phyloP scores from a whole-genome alignment of 2,113 vertebrate species.

The Anser cygnoides region DNA sequence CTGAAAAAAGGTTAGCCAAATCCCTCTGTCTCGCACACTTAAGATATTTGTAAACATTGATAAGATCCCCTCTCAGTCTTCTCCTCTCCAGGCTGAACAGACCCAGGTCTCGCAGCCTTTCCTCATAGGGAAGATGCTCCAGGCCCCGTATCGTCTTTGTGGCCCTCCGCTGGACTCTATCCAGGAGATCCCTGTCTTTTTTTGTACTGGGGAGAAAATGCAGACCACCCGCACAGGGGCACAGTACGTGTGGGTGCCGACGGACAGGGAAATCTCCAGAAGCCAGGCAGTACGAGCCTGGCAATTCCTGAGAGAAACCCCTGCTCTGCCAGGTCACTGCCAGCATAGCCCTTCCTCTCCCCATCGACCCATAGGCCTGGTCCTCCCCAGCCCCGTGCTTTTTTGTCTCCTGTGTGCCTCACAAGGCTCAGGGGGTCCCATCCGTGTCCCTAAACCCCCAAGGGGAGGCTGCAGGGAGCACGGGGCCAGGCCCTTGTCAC shows the following conservation, averaged over 20 bases:
- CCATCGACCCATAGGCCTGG: fast-evolving
- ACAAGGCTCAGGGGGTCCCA: background rate
- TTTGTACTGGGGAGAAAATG: background rate
- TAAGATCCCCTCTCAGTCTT: no score
- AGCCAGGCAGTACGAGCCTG: background rate
- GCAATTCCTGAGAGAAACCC: background rate
- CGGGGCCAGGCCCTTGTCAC: no score
- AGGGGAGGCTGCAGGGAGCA: no score
- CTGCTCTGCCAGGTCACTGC: background rate
- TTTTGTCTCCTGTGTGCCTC: background rate
- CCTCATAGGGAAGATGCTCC: no score
- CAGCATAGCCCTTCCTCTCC: background rate
- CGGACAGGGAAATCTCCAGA: background rate
- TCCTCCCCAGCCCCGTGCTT: background rate
- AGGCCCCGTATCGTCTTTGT: no score
- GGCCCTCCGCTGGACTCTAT: no score
- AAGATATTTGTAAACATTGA: no score
- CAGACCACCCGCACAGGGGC: background rate
- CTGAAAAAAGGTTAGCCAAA: no score
- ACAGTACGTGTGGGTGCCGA: fast-evolving
- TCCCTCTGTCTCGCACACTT: no score
- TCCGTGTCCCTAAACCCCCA: background rate
- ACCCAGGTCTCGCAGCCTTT: no score
- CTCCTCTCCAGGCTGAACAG: no score
- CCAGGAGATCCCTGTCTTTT: no score